Base-by-base conservation (phyloP, 2,797 vertebrate genomes). In the Sebastes iracundus region DNA sequence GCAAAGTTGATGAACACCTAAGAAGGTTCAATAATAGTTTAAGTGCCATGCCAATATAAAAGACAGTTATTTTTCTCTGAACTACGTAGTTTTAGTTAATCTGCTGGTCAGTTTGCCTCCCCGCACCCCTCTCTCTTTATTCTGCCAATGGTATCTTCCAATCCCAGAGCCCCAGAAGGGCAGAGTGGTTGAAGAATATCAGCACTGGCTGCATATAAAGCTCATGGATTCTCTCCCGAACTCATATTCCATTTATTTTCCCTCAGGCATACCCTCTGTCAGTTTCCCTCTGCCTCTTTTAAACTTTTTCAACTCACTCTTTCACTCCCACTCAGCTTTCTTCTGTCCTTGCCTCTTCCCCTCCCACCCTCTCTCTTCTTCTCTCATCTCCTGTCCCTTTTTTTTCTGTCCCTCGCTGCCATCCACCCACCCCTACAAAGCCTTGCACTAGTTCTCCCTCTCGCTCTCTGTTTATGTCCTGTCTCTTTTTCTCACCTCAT, bases 1-100 rank as follows among this genome's bases (percentile, higher is more conserved):
- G 98, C 98, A 82, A 99, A 99, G 95, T 99, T 98, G 94, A 99
- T 99, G 94, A 99, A 99, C 92, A 99, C 98, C 98, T 99, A 86
- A 35, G 22, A 76, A 72, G 14, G 22, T 78, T 61, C 23, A 85
- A 32, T 59, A 85, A 92, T 87, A 80, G 83, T 90, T 73, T 87
- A 61, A 89, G 69, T 71, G 9, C 3, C 25, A 30, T 53, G 38
- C 3, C 6, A 61, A 61, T 18, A 78, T 62, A 60, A 71, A 62
- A 64, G 11, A 35, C 2, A 55, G 2, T 56, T 59, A 62, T 62
- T 59, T 80, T 63, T 33, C 25, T 66, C 30, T 67, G 5, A 67
- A 71, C 30, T 66, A 2, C 3, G 14, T 46, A 1, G 20, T 82
- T 68, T 56, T 7, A 62, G 18, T 33, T 30, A 38, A 68, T 75